These are phyloP conservation scores for Gobionotothen gibberifrons DNA, from an alignment of 2,797 vertebrate species.

Conservation along the genomic window DNA sequence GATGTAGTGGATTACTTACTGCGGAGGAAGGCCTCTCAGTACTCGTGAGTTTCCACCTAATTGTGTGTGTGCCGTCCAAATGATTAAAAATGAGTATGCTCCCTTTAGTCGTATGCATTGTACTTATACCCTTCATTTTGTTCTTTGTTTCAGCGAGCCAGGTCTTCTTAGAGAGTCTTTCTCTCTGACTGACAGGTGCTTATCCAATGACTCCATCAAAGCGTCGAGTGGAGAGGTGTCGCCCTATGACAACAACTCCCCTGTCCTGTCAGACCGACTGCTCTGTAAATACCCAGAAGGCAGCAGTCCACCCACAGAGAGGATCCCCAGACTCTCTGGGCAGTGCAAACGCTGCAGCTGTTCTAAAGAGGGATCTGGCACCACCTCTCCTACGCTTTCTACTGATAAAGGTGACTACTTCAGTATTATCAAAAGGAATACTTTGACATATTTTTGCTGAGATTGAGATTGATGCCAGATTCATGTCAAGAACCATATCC, in stretches of 20 bases:
- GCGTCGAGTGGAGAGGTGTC: constrained; percentile 94
- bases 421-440: not conserved
- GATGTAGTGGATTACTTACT: constrained; percentile 97
- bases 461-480: not conserved
- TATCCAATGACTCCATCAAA: constrained; percentile 91
- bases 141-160: constrained; percentile 77
- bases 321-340: constrained; percentile 75
- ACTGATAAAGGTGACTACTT: constrained; percentile 84
- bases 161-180: constrained; percentile 83
- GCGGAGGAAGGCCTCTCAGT: constrained; percentile 93
- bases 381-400: constrained; percentile 81
- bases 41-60: constrained; percentile 86
- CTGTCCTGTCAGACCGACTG: constrained; percentile 87
- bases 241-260: constrained; percentile 97
- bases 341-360: constrained; percentile 74
- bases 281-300: constrained; percentile 82
- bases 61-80: constrained; percentile 1
- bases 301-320: constrained; percentile 69
- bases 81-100: constrained; percentile 2
- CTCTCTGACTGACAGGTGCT: constrained; percentile 85
- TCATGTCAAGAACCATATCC: no score
- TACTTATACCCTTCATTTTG: not conserved
- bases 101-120: not conserved
- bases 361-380: constrained; percentile 82
- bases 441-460: not conserved